phyloP scores from a whole-genome alignment of 1,140 invertebrate species.

The Calephelis virginiensis region DNA sequence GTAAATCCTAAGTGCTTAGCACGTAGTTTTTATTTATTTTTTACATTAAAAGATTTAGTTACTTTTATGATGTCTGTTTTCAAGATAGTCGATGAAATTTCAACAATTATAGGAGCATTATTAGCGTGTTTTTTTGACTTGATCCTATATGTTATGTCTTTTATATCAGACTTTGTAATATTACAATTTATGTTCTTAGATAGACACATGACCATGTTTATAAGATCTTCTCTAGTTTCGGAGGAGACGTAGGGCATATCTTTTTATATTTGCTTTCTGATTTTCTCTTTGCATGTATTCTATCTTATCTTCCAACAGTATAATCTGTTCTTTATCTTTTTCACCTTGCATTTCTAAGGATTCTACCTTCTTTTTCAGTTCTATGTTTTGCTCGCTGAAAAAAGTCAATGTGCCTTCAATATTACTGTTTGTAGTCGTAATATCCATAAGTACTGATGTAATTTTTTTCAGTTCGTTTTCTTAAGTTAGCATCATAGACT shows the following conservation, averaged over 20 bases:
- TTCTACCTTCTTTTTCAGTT: slow-evolving; percentile 24
- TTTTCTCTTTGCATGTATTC: slow-evolving; percentile 24
- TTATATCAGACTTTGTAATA: slow-evolving; percentile 16
- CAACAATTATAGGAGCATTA: slow-evolving; percentile 21
- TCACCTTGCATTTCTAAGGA: slow-evolving; percentile 14
- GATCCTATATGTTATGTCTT: slow-evolving; percentile 22
- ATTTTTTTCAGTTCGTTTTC: too few species aligned
- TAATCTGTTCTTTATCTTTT: slow-evolving; percentile 22
- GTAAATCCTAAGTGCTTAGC: slow-evolving; percentile 26
- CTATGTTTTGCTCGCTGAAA: slow-evolving; percentile 21
- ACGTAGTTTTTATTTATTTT: slow-evolving; percentile 25
- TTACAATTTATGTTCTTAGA: slow-evolving; percentile 20
- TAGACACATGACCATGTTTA: slow-evolving; percentile 25
- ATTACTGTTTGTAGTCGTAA: slow-evolving; percentile 26
- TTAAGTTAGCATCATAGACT: too few species aligned
- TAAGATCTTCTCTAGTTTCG: slow-evolving; percentile 25
- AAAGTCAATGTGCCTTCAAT: slow-evolving; percentile 25
- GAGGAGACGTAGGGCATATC: slow-evolving; percentile 10
- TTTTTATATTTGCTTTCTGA: slow-evolving; percentile 21
- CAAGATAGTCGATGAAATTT: slow-evolving; percentile 18
- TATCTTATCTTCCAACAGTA: slow-evolving; percentile 22
- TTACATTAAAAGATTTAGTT: slow-evolving; percentile 27
- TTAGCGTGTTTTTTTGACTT: slow-evolving; percentile 2
- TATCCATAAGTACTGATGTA: too few species aligned
- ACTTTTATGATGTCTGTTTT: slow-evolving; percentile 23